Evolutionary conservation across 2,113 vertebrate genomes (phyloP).

Genomic region (Machaerirhynchus nigripectus): DNA sequence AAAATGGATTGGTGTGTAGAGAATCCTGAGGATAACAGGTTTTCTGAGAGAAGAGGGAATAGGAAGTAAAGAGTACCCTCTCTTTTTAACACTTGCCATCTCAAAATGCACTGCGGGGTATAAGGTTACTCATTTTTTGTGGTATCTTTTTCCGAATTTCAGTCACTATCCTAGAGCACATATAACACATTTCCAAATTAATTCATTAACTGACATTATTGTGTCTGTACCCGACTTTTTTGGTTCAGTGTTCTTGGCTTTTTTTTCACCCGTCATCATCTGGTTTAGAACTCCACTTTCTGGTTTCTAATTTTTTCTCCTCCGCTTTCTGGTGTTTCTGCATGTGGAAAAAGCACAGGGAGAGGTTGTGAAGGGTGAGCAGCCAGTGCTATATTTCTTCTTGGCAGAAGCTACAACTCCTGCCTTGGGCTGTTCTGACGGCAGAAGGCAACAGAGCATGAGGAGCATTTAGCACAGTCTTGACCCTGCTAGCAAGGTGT

Average conservation of each 20-base stretch:
- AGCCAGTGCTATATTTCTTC: not conserved
- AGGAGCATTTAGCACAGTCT: not conserved
- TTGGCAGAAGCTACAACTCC: not conserved
- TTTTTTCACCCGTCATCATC: not conserved
- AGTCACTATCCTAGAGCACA: not conserved
- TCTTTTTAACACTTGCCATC: not conserved
- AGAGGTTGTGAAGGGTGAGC: not conserved
- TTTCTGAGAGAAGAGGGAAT: not conserved
- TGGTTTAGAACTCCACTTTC: not conserved
- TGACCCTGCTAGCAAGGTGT: not conserved
- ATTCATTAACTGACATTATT: not conserved
- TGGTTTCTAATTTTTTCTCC: not conserved
- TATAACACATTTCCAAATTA: not conserved
- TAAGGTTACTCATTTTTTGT: not conserved
- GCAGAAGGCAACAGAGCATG: not conserved
- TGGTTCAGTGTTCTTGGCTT: not conserved
- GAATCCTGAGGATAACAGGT: not conserved
- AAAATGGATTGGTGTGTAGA: not conserved
- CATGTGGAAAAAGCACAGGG: not conserved
- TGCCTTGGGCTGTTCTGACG: not conserved
- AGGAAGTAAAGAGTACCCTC: not conserved
- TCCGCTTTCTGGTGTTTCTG: not conserved
- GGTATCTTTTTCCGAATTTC: not conserved
- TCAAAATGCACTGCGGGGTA: not conserved
- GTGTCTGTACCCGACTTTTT: rapidly evolving